These are phyloP conservation scores for Omphaloscelis lunosa DNA, from an alignment of 2,888 invertebrate species.

Conservation along the genomic window DNA sequence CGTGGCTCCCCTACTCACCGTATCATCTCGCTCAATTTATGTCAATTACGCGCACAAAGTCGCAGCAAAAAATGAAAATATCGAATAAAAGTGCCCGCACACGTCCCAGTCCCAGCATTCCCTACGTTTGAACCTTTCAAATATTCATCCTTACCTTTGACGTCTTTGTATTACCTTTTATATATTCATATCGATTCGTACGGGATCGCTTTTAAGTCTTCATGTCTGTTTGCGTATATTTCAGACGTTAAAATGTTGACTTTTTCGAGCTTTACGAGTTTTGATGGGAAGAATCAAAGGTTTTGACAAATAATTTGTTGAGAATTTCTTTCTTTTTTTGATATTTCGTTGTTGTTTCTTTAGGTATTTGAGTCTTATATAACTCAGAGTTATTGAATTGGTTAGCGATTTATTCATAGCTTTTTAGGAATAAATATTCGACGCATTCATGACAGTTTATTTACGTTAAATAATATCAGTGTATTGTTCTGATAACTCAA, in stretches of 20 bases:
- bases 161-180: slow-evolving; percentile 74
- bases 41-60: slow-evolving; percentile 74
- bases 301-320: slow-evolving; percentile 42
- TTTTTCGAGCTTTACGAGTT: slow-evolving; percentile 49
- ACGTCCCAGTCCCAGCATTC: slow-evolving; percentile 62
- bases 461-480: too few relatives aligned
- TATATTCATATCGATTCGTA: slow-evolving; percentile 67
- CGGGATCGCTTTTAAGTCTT: slow-evolving; percentile 68
- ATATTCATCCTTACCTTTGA: slow-evolving; percentile 77
- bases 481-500: neutral
- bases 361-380: slow-evolving; percentile 4
- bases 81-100: slow-evolving; percentile 69
- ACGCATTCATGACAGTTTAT: too few relatives aligned
- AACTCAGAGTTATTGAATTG: slow-evolving; percentile 3
- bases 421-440: neutral
- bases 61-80: slow-evolving; percentile 69
- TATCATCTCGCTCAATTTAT: slow-evolving; percentile 73
- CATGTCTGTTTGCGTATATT: slow-evolving; percentile 60
- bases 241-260: slow-evolving; percentile 58
- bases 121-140: slow-evolving; percentile 70
- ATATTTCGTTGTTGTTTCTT: slow-evolving; percentile 10
- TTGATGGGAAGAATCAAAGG: slow-evolving; percentile 39
- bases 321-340: slow-evolving; percentile 31
- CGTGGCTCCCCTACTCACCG: slow-evolving; percentile 53
- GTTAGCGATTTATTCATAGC: neutral